Evolutionary conservation across 1,140 invertebrate genomes (phyloP).

Genomic region (Nomia melanderi): DNA sequence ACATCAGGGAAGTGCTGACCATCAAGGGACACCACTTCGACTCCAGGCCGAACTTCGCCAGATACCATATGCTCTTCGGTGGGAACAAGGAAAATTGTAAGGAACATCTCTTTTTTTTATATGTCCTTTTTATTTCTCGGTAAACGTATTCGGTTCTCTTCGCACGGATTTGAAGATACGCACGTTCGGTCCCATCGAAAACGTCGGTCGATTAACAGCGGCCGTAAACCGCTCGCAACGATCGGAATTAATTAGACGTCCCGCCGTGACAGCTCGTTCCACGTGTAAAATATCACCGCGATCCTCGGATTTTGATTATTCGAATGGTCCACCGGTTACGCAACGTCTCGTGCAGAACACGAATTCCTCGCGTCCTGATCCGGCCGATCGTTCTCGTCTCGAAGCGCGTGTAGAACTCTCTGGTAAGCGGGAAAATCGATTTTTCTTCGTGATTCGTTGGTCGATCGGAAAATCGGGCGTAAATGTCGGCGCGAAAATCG

Average conservation of each 20-base stretch:
- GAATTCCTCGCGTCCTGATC: neutral
- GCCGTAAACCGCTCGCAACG: neutral
- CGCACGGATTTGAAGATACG: no score
- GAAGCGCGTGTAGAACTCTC: no score
- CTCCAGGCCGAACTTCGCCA: conserved; percentile 84
- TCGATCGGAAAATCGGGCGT: neutral
- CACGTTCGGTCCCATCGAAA: neutral
- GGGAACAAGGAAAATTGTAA: conserved; percentile 87
- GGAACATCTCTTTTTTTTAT: conserved; percentile 60
- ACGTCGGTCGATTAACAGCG: neutral
- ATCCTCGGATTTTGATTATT: conserved; percentile 23
- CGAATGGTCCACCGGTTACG: conserved; percentile 16
- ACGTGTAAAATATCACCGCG: neutral
- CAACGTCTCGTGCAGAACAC: neutral
- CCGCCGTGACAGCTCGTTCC: neutral
- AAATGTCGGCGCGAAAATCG: conserved; percentile 16
- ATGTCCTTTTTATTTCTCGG: neutral
- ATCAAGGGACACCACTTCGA: conserved; percentile 84
- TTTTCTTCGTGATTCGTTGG: neutral
- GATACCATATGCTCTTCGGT: conserved; percentile 85
- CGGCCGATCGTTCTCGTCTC: no score
- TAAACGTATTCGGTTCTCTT: no score
- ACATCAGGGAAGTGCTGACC: conserved; percentile 85
- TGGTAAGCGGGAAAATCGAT: no score
- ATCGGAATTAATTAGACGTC: conserved; percentile 14